These are phyloP conservation scores for Synanceia verrucosa DNA, from an alignment of 2,797 vertebrate species.

Conservation along the genomic window DNA sequence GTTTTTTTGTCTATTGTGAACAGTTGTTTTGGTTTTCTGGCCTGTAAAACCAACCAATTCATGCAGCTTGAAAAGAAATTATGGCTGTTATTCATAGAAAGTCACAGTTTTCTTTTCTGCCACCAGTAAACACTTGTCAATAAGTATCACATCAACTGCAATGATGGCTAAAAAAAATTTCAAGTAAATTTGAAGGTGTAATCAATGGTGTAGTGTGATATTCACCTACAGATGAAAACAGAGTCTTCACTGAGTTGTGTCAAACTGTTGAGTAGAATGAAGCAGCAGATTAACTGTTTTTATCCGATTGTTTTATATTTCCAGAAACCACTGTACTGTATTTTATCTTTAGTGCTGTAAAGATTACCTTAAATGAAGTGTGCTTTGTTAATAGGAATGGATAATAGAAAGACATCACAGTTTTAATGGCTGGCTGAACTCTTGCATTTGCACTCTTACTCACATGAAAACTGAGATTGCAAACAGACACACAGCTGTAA, in stretches of 20 bases:
- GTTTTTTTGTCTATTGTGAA: not conserved
- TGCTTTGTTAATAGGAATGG: conserved; percentile 33
- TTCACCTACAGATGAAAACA: not conserved
- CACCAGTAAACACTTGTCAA: not conserved
- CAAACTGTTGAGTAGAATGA: not conserved
- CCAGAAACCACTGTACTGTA: not conserved
- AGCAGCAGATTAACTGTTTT: not conserved
- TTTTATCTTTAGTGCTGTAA: conserved; percentile 2
- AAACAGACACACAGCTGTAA: not conserved
- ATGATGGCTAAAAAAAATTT: not conserved
- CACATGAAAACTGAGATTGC: not conserved
- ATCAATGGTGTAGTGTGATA: not conserved
- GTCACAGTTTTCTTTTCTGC: not conserved
- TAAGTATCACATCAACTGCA: not conserved
- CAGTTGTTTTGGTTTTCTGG: not conserved
- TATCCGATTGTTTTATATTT: not conserved
- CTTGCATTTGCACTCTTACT: conserved; percentile 12
- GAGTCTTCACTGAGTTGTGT: not conserved
- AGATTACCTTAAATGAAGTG: conserved; percentile 5
- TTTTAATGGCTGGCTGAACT: conserved; percentile 1
- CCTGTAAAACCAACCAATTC: not conserved
- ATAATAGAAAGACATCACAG: conserved; percentile 12
- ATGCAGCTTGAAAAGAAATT: not conserved
- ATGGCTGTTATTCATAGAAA: not conserved
- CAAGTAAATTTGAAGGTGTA: not conserved